Evolutionary conservation across 2,113 vertebrate genomes (phyloP), one percentile per base, ranked within the genome.

Genomic region (Collichthys lucidus): DNA sequence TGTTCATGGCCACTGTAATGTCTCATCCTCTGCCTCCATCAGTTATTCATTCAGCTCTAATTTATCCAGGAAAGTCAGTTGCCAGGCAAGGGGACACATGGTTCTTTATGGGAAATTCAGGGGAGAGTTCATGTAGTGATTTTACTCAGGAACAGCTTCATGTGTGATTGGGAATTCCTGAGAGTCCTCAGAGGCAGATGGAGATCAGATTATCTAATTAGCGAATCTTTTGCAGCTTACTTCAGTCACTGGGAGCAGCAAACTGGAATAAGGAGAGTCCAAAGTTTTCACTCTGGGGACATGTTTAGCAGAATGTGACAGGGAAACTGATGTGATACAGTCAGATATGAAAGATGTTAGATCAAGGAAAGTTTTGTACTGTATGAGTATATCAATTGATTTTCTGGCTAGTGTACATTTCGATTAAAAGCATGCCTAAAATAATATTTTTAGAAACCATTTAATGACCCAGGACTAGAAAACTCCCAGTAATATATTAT

Each of bases 1-100:
- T 88, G 46, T 29, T 81, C 72, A 47, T 22, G 57, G 70, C 82
- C 86, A 68, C 73, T 66, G 82, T 63, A 67, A 74, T 35, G 86
- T 83, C 55, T 88, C 79, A 82, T 66, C 66, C 47, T 53, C 31
- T 47, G 19, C 68, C 47, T 44, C 57, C 74, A 53, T 74, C 78
- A 53, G 46, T 66, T 86, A 77, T 68, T 85, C 72, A 72, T 80
- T 84, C 46, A 57, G 4, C 61, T 80, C 24, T 70, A 76, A 86
- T 77, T 67, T 59, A 72, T 80, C 65, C 77, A 31, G 42, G 29
- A 68, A 52, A 75, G 61, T 59, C 68, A 69, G 66, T 40, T 68
- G 56, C 78, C 80, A 77, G 73, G 59, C 72, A 77, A 31, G 24
- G 79, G 44, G 72, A 55, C 42, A 70, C 61, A 59, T 15, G 8